phyloP scores from a whole-genome alignment of 1,140 invertebrate genomes.

The Pissodes strobi region DNA sequence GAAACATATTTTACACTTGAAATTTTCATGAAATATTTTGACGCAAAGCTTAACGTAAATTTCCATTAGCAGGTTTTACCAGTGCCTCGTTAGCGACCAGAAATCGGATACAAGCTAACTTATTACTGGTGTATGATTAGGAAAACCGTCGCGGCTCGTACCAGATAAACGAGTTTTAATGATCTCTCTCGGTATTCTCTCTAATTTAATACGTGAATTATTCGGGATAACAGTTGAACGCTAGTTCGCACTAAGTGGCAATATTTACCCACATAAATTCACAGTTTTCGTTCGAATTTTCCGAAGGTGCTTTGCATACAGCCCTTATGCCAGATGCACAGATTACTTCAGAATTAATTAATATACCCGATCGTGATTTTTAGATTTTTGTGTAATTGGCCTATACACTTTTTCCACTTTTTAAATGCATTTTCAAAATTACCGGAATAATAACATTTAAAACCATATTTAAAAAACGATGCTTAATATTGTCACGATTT shows the following conservation, averaged over 20 bases:
- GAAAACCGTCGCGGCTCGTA: conserved; percentile 11
- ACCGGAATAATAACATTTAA: no score
- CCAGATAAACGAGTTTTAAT: conserved; percentile 23
- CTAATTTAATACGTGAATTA: conserved; percentile 20
- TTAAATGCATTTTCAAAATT: no score
- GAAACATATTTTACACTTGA: no score
- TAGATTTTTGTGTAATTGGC: no score
- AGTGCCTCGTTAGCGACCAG: not conserved
- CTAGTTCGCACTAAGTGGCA: conserved; percentile 4
- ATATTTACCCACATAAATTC: conserved; percentile 21
- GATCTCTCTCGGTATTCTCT: conserved; percentile 10
- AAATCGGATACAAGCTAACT: conserved; percentile 20
- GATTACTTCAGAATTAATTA: no score
- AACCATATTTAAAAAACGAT: no score
- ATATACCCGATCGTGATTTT: no score
- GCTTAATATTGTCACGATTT: no score
- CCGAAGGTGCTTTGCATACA: not conserved
- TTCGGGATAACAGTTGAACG: conserved; percentile 12
- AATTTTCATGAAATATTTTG: no score
- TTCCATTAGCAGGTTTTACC: no score
- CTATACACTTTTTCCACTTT: no score
- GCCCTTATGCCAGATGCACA: not conserved
- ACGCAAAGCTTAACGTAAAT: no score
- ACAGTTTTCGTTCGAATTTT: conserved; percentile 9
- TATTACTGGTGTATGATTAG: conserved; percentile 19